Conservation (phyloP, 2,113 vertebrate species). For the Aptenodytes forsteri region DNA sequence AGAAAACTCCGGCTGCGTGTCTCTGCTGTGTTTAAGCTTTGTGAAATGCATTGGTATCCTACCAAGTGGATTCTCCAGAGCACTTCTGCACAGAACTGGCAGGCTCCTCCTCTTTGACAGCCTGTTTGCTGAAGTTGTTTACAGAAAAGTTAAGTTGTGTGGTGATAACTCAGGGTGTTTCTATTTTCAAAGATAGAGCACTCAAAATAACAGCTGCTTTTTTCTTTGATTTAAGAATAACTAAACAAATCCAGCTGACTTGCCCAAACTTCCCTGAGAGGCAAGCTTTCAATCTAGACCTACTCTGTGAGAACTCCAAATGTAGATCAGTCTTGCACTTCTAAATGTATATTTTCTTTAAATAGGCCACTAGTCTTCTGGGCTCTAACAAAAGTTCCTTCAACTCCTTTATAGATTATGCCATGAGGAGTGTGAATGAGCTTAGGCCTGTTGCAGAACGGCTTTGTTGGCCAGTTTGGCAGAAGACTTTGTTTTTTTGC, state of each 20-base stretch:
- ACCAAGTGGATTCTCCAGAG: background rate
- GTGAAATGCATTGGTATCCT: background rate
- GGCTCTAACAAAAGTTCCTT: conserved; percentile 10
- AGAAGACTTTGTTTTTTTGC: background rate
- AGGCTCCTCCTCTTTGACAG: background rate
- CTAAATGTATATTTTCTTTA: conserved; percentile 40
- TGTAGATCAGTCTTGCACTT: background rate
- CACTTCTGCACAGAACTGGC: background rate
- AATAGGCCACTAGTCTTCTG: background rate
- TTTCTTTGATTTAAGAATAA: background rate
- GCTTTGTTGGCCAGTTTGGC: conserved; percentile 38
- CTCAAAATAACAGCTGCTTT: conserved; percentile 16
- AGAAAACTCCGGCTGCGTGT: background rate
- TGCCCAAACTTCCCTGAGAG: background rate
- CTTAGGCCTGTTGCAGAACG: background rate
- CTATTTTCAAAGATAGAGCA: background rate
- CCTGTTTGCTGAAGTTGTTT: background rate
- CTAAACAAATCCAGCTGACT: background rate
- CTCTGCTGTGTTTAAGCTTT: background rate
- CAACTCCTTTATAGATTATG: conserved; percentile 1
- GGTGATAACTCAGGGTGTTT: background rate
- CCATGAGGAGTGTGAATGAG: conserved; percentile 18
- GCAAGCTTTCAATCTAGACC: background rate
- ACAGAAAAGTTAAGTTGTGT: background rate
- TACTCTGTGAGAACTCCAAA: background rate